Conservation (phyloP, 2,888 invertebrate species). For the Nymphalis c-album region DNA sequence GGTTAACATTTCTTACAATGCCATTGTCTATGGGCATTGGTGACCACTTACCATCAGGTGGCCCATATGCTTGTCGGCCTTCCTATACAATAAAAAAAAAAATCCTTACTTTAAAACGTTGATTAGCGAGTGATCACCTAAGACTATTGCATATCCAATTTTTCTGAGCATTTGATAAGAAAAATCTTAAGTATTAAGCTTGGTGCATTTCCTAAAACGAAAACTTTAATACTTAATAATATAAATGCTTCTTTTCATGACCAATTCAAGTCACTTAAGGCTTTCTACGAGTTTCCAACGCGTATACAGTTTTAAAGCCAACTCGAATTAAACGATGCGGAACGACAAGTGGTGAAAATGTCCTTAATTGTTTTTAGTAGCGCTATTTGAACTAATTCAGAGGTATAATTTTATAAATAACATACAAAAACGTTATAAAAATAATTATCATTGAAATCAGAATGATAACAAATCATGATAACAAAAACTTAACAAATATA, state of each 20-base stretch:
- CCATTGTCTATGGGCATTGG: too few relatives aligned
- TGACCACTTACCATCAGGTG: too few relatives aligned
- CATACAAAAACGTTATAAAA: too few relatives aligned
- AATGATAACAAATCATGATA: too few relatives aligned
- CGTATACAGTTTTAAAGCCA: conserved; percentile 36
- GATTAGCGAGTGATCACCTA: background rate
- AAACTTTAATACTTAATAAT: conserved; percentile 27
- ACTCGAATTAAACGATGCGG: conserved; percentile 35
- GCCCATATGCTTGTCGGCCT: too few relatives aligned
- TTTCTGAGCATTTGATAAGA: too few relatives aligned
- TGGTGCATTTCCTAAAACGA: conserved; percentile 2
- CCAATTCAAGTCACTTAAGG: conserved; percentile 27
- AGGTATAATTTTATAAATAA: background rate
- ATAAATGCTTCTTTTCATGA: conserved; percentile 22
- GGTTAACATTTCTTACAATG: too few relatives aligned
- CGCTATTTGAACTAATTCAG: conserved; percentile 12
- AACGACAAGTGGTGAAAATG: conserved; percentile 41
- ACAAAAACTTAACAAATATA: too few relatives aligned
- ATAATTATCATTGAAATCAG: too few relatives aligned
- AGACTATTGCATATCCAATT: too few relatives aligned
- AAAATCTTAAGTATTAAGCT: background rate
- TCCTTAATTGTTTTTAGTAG: conserved; percentile 48
- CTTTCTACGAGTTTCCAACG: conserved; percentile 22
- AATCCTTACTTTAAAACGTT: too few relatives aligned
- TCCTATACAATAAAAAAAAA: too few relatives aligned